These are phyloP conservation scores for Hirtodrosophila cameraria DNA, from an alignment of 2,888 invertebrate genomes.

Conservation along the genomic window DNA sequence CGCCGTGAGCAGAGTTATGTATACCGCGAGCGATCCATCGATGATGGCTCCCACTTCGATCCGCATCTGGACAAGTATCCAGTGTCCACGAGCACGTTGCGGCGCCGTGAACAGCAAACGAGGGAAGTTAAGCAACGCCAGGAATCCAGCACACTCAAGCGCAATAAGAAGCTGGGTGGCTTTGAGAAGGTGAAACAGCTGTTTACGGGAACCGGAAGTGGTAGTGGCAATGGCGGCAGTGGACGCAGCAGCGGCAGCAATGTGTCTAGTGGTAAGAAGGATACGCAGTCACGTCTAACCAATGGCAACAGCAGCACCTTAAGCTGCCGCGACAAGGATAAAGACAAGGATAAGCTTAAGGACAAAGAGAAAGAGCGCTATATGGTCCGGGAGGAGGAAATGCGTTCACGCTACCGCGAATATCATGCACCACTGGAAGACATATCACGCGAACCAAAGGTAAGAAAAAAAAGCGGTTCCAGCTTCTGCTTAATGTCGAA, in stretches of 20 bases:
- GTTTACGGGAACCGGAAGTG: conserved; percentile 86
- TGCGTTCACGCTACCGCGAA: conserved; percentile 86
- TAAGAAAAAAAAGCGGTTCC: conserved; percentile 59
- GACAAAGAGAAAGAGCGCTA: conserved; percentile 76
- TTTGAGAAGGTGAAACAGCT: conserved; percentile 91
- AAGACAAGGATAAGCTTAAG: conserved; percentile 29
- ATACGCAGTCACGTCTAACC: conserved; percentile 55
- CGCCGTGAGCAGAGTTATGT: conserved; percentile 86
- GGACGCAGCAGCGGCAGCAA: conserved; percentile 84
- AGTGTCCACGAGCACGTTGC: conserved; percentile 84
- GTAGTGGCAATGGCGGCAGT: conserved; percentile 86
- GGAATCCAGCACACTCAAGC: conserved; percentile 81
- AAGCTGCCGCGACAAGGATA: conserved; percentile 80
- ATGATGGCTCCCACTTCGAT: conserved; percentile 88
- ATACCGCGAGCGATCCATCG: conserved; percentile 87
- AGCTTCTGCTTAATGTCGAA: conserved; percentile 56
- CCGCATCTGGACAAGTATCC: conserved; percentile 87
- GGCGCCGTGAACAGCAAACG: conserved; percentile 64
- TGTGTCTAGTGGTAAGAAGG: conserved; percentile 69
- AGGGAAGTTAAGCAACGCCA: conserved; percentile 24
- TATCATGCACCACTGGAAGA: conserved; percentile 83
- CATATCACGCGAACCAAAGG: conserved; percentile 83
- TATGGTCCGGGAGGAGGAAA: conserved; percentile 86
- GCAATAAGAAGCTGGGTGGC: conserved; percentile 88
- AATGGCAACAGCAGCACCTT: conserved; percentile 81